A percentile compares a stretch with the other conserved stretches of the same genome.
phyloP scores from a whole-genome alignment of 2,113 vertebrate species.

The Poeciliopsis turrubarensis region DNA sequence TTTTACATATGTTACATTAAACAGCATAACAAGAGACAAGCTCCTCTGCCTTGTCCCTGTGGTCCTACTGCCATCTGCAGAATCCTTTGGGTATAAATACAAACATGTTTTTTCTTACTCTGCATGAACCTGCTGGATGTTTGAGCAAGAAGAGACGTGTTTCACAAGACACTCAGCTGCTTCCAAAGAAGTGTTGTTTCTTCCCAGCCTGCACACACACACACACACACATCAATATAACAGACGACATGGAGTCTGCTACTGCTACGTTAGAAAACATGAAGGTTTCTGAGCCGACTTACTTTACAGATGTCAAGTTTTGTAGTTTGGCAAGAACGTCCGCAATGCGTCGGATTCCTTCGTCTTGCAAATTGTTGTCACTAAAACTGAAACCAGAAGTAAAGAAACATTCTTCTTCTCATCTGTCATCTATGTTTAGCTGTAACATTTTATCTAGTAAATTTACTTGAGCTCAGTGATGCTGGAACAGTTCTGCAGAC shows the following conservation, averaged over 20 bases:
- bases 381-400: constrained; percentile 79
- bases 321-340: constrained; percentile 76
- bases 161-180: constrained; percentile 76
- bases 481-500: constrained; percentile 77
- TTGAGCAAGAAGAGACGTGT: constrained; percentile 61
- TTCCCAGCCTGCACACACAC: constrained; percentile 79
- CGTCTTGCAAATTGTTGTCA: constrained; percentile 83
- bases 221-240: background rate
- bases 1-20: too few species aligned
- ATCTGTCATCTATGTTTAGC: background rate
- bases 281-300: constrained; percentile 55
- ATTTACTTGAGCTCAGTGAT: constrained; percentile 87
- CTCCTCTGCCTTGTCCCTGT: too few species aligned
- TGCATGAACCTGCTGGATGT: constrained; percentile 73
- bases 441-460: background rate
- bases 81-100: too few species aligned
- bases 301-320: constrained; percentile 80
- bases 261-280: too few species aligned
- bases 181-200: constrained; percentile 75
- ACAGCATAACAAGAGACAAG: too few species aligned
- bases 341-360: constrained; percentile 66
- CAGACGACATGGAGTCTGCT: background rate
- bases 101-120: constrained; percentile 74
- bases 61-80: too few species aligned
- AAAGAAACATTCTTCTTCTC: background rate